Evolutionary conservation across 2,113 vertebrate species (phyloP).

Genomic region (Aegypius monachus): DNA sequence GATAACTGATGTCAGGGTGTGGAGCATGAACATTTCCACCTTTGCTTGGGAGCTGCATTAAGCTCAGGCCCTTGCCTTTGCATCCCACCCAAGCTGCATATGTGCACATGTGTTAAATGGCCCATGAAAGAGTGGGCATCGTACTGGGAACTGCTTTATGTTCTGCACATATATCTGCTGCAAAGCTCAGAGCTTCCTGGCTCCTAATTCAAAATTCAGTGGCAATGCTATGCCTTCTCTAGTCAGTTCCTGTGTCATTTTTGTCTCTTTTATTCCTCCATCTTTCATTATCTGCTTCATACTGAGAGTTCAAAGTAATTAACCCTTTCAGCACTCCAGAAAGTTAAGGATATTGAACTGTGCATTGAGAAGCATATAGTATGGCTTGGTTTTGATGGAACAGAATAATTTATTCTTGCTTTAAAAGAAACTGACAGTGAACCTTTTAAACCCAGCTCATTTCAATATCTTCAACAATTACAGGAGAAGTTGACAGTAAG

Average conservation of each 20-base stretch:
- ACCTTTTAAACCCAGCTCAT: not conserved
- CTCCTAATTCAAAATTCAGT: not conserved
- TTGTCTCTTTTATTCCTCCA: not conserved
- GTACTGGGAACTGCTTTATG: rapidly evolving
- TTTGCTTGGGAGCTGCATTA: not conserved
- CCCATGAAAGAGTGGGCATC: too few species aligned
- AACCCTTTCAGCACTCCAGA: not conserved
- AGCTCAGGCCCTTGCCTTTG: not conserved
- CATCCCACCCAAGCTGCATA: not conserved
- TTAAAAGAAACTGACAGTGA: not conserved
- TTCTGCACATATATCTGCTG: not conserved
- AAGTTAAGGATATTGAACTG: not conserved
- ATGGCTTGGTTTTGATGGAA: not conserved
- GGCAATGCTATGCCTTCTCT: not conserved
- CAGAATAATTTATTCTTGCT: not conserved
- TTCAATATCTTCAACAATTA: not conserved
- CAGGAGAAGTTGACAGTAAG: not conserved
- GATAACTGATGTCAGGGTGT: not conserved
- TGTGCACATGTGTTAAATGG: not conserved
- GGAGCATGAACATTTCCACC: too few species aligned
- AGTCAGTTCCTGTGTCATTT: not conserved
- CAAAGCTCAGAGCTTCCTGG: not conserved
- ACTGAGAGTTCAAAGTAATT: not conserved
- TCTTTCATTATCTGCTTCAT: not conserved
- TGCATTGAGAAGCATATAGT: not conserved